These are phyloP conservation scores for Halcyon malimbica DNA, from an alignment of 2,113 vertebrate genomes.

Conservation along the genomic window DNA sequence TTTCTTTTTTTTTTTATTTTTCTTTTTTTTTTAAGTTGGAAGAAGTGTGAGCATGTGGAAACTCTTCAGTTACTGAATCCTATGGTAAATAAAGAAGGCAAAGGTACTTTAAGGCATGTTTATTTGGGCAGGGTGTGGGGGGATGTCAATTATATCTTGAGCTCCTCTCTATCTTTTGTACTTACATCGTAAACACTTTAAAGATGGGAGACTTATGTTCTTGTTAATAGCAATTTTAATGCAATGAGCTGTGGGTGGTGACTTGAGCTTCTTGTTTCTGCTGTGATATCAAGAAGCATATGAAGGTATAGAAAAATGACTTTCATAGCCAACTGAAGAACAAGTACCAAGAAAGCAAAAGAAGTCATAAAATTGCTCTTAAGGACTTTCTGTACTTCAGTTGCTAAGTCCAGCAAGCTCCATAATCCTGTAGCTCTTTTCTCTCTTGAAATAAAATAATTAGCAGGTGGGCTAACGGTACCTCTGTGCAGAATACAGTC, in stretches of 20 bases:
- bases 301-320: background rate
- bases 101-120: background rate
- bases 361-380: background rate
- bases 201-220: background rate
- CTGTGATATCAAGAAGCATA: background rate
- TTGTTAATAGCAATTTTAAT: background rate
- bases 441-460: background rate
- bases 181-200: background rate
- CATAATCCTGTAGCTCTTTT: background rate
- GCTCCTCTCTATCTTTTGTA: background rate
- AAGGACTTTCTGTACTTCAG: background rate
- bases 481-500: background rate
- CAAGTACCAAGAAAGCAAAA: background rate
- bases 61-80: background rate
- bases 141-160: background rate
- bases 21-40: background rate
- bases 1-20: no score
- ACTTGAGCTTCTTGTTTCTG: background rate
- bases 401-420: background rate
- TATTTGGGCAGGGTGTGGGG: background rate
- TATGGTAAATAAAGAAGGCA: background rate
- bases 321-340: background rate
- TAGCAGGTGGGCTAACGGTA: background rate
- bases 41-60: background rate
- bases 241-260: background rate